Evolutionary conservation across 1,140 invertebrate genomes (phyloP).

Genomic region (Drosophila simulans): DNA sequence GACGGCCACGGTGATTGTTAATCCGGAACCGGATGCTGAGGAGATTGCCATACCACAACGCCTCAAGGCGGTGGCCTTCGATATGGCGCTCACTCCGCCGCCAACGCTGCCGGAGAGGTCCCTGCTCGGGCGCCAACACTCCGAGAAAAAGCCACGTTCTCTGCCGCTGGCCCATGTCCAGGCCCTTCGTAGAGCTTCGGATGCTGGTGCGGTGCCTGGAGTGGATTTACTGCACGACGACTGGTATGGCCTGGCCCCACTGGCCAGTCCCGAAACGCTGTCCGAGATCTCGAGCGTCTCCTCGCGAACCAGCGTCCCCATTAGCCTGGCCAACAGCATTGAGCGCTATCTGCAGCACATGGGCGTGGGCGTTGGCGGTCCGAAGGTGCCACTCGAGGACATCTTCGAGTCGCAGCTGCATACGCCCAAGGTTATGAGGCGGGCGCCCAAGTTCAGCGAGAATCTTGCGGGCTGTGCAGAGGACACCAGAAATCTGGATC

Average conservation of each 20-base stretch:
- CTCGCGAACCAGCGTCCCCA: constrained; percentile 85
- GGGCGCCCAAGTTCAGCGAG: constrained; percentile 88
- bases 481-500: constrained; percentile 84
- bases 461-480: constrained; percentile 88
- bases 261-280: constrained; percentile 94
- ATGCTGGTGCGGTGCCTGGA: constrained; percentile 83
- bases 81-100: constrained; percentile 58
- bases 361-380: constrained; percentile 31
- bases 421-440: constrained; percentile 86
- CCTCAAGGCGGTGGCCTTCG: constrained; percentile 73
- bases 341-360: constrained; percentile 81
- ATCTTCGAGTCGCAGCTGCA: constrained; percentile 84
- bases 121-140: constrained; percentile 58
- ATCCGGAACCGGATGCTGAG: constrained; percentile 8
- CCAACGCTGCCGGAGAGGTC: constrained; percentile 7
- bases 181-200: constrained; percentile 73
- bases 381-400: constrained; percentile 65
- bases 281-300: constrained; percentile 91
- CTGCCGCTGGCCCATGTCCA: constrained; percentile 59
- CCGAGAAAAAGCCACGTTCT: constrained; percentile 61
- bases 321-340: constrained; percentile 82
- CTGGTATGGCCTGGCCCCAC: constrained; percentile 89
- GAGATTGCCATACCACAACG: constrained; percentile 31
- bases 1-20: constrained; percentile 60
- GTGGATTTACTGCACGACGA: constrained; percentile 87